These are phyloP conservation scores for Pandion haliaetus DNA, from an alignment of 2,113 vertebrate species.

Conservation along the genomic window DNA sequence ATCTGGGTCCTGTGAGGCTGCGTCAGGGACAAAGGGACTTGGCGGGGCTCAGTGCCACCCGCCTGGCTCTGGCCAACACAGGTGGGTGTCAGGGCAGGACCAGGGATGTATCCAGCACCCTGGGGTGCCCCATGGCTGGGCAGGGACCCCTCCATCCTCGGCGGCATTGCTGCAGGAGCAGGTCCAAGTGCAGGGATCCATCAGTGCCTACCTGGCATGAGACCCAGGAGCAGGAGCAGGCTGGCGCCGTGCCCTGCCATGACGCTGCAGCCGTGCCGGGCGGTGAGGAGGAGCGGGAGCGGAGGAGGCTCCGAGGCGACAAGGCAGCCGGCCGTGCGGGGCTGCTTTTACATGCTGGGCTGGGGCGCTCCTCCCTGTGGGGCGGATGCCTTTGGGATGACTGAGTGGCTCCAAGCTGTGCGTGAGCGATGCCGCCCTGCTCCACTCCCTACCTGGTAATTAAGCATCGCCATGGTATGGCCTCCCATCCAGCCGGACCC, in stretches of 20 bases:
- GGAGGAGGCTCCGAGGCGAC: not conserved
- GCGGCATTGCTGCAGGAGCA: rapidly evolving
- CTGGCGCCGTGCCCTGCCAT: slow-evolving; percentile 61
- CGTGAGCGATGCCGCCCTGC: slow-evolving; percentile 22
- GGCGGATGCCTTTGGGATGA: slow-evolving; percentile 56
- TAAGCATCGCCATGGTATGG: not conserved
- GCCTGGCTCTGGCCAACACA: not conserved
- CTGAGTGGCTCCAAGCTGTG: slow-evolving; percentile 52
- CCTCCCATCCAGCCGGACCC: not conserved
- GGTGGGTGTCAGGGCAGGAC: not conserved
- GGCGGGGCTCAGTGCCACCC: not conserved
- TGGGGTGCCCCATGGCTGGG: not conserved
- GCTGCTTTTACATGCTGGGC: slow-evolving; percentile 37
- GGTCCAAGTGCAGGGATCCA: not conserved
- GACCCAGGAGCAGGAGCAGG: slow-evolving; percentile 64
- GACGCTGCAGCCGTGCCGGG: not conserved
- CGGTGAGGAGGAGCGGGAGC: not conserved
- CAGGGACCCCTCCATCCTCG: not conserved
- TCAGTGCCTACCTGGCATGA: slow-evolving; percentile 70
- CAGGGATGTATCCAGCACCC: not conserved
- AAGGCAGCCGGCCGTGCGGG: not conserved
- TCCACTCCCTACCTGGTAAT: slow-evolving; percentile 43
- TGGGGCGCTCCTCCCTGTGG: slow-evolving; percentile 33
- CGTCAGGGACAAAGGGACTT: rapidly evolving
- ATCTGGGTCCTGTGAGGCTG: not conserved